Percentiles rank a stretch among this genome's conserved stretches.
phyloP scores from a whole-genome alignment of 2,888 invertebrate species.

The Macrophya alboannulata region DNA sequence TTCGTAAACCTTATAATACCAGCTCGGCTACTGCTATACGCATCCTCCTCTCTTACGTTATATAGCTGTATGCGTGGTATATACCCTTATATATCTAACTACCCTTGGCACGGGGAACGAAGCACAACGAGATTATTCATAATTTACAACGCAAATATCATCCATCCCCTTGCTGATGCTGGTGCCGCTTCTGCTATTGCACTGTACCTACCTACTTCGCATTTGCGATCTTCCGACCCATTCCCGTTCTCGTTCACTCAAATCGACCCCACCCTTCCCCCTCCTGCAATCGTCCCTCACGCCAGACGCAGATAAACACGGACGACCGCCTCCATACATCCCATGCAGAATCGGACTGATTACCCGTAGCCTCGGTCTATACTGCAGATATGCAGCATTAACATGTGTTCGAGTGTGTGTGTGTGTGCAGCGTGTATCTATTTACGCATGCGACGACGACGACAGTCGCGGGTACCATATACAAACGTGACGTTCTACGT shows the following conservation, averaged over 20 bases:
- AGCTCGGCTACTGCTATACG: too few relatives aligned
- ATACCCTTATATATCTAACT: background rate
- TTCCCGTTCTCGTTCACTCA: background rate
- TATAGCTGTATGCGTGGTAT: background rate
- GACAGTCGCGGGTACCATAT: background rate
- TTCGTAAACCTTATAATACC: background rate
- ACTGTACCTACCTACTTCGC: background rate
- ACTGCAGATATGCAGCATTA: background rate
- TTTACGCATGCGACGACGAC: too few relatives aligned
- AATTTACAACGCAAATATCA: conserved; percentile 57
- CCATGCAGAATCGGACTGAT: conserved; percentile 17
- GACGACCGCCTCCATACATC: background rate
- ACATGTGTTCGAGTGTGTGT: too few relatives aligned
- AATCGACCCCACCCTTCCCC: background rate
- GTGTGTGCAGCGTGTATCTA: too few relatives aligned
- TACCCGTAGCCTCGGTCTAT: background rate
- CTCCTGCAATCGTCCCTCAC: too few relatives aligned
- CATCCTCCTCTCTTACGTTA: background rate
- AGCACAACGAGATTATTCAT: conserved; percentile 55
- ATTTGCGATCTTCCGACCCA: background rate
- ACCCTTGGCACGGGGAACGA: conserved; percentile 14
- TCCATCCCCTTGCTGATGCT: background rate
- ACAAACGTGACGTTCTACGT: background rate
- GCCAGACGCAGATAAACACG: background rate
- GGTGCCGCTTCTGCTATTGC: background rate